These are phyloP conservation scores for Sebastes dallii DNA, from an alignment of 2,797 vertebrate species.

Conservation along the genomic window DNA sequence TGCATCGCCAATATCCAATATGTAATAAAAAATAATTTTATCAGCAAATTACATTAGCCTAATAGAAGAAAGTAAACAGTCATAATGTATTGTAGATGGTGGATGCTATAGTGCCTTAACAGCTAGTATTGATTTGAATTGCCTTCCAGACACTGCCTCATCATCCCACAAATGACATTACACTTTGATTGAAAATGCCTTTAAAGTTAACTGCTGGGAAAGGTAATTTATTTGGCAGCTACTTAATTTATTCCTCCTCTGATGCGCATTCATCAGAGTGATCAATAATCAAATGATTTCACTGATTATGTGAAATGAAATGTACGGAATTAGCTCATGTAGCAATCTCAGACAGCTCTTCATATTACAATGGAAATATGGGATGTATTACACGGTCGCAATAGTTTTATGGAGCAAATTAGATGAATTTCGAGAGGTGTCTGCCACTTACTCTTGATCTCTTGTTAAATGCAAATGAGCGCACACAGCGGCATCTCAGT, in stretches of 20 bases:
- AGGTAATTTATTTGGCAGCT: conserved; percentile 74
- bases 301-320: conserved; percentile 65
- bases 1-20: not conserved
- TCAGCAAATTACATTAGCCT: conserved; percentile 2
- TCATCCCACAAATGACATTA: conserved; percentile 71
- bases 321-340: conserved; percentile 30
- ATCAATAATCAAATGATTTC: conserved; percentile 78
- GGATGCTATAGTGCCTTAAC: not conserved
- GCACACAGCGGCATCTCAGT: conserved; percentile 23
- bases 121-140: conserved; percentile 71
- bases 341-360: conserved; percentile 34
- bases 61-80: conserved; percentile 20
- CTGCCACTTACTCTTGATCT: conserved; percentile 59
- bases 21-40: not conserved
- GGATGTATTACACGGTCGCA: conserved; percentile 33
- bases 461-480: conserved; percentile 72
- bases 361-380: conserved; percentile 35
- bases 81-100: not conserved
- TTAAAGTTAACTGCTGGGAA: conserved; percentile 77
- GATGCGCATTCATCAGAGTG: conserved; percentile 71
- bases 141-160: conserved; percentile 71
- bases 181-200: conserved; percentile 77
- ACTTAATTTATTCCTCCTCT: conserved; percentile 74
- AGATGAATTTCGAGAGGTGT: conserved; percentile 58
- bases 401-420: conserved; percentile 55